phyloP scores from a whole-genome alignment of 2,888 invertebrate species.

The Buathra laborator region DNA sequence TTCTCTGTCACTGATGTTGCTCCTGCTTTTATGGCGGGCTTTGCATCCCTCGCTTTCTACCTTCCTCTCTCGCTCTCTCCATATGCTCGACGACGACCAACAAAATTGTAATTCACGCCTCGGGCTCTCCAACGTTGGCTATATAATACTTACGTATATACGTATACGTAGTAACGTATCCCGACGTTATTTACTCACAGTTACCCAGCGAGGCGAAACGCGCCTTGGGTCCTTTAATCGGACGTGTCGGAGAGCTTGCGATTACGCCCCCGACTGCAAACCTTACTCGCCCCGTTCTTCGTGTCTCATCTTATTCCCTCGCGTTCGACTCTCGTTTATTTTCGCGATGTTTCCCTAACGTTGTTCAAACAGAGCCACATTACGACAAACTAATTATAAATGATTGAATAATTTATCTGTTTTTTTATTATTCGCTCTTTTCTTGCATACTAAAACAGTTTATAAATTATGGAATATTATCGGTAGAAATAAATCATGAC shows the following conservation, averaged over 20 bases:
- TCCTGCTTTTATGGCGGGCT: conserved; percentile 68
- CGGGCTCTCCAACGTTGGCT: conserved; percentile 42
- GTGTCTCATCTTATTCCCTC: not conserved
- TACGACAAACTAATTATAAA: no score
- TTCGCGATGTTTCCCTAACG: not conserved
- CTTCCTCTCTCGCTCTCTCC: conserved; percentile 71
- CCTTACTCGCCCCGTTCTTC: not conserved
- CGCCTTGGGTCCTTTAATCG: conserved; percentile 55
- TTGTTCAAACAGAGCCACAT: not conserved
- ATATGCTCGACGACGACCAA: conserved; percentile 73
- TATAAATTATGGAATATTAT: no score
- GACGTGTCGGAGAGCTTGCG: conserved; percentile 40
- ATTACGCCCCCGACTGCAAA: conserved; percentile 35
- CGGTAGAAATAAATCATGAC: no score
- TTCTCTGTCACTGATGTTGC: conserved; percentile 50
- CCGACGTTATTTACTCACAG: conserved; percentile 62
- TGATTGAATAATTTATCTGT: no score
- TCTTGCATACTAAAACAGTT: no score
- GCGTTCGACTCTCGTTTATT: not conserved
- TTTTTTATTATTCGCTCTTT: no score
- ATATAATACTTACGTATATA: conserved; percentile 6
- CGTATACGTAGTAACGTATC: conserved; percentile 25
- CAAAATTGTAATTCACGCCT: conserved; percentile 82
- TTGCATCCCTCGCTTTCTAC: conserved; percentile 44
- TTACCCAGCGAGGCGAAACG: conserved; percentile 51